Evolutionary conservation across 2,888 invertebrate genomes (phyloP), one percentile per base, ranked within the genome.

Genomic region (Sceliomorpha sp.): DNA sequence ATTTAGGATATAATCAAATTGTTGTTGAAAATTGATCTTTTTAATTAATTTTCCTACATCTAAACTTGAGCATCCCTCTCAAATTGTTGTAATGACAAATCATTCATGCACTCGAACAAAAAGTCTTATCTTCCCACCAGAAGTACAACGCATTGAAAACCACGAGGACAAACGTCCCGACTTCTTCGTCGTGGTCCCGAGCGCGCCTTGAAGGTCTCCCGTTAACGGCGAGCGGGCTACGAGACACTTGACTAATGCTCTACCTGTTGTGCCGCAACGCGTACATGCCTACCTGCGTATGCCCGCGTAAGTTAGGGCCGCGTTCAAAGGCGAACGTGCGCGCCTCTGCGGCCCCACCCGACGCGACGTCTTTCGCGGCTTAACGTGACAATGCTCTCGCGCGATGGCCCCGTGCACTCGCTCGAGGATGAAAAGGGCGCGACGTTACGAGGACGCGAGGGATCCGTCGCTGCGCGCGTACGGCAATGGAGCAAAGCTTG

Each of bases 211-310:
- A 78, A 72, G 60, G 70, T 71, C 72, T 39, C 58, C 53, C 48
- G 44, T 32, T 37, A 62, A 53, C 62, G 60, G 63, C 45, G 60
- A 39, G 64, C 39, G 50, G 29, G 71, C 78, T 80, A 80, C 79
- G 73, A 80, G 82, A 79, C 81, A 76, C 79, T 83, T 84, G 84
- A 84, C 83, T 84, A 83, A 84, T 84, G 84, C 79, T 84, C 82
- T 81, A 84, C 82, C 82, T 84, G 82, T 80, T 84, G 81, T 84
- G 77, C 79, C 72, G 78, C 72, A 81, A 79, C 81, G 78, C 80
- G 80, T 80, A 81, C 79, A 74, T 73, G 75, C 75, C 77, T 78
- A 76, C 75, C 76, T 75, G 72, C 50, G 56, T 44, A 39, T 26
- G 31, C 26, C 3, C 34, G 31, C 29, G 15, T 42, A 31, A 17